phyloP scores from a whole-genome alignment of 2,797 vertebrate species.

The Cheirogaleus major region DNA sequence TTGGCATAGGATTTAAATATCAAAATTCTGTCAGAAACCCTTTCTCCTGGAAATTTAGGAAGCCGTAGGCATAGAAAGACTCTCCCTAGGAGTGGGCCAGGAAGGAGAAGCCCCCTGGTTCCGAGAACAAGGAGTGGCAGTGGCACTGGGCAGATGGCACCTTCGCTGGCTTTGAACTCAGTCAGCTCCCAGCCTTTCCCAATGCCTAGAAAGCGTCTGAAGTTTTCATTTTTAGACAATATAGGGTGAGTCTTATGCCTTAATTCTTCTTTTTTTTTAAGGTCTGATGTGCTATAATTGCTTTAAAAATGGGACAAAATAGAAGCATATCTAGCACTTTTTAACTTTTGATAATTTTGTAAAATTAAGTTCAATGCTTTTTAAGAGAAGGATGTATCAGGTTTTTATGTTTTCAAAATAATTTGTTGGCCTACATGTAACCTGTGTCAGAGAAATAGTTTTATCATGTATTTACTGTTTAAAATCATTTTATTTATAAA shows the following conservation, averaged over 20 bases:
- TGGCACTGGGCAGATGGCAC: rapidly evolving
- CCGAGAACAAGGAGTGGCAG: not conserved
- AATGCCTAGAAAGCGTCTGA: not conserved
- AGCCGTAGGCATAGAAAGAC: not conserved
- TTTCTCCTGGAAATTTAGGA: conserved; percentile 14
- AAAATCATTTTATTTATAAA: conserved; percentile 75
- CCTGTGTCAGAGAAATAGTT: conserved; percentile 4
- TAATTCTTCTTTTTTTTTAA: not conserved
- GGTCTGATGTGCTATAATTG: not conserved
- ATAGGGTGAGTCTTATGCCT: not conserved
- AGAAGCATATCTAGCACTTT: conserved; percentile 53
- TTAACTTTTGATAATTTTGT: conserved; percentile 75
- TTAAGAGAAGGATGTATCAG: conserved; percentile 33
- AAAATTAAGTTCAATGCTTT: conserved; percentile 66
- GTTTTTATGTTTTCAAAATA: conserved; percentile 64
- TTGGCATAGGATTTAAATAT: not conserved
- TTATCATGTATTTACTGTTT: conserved; percentile 56
- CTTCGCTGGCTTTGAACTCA: not conserved
- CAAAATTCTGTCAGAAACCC: not conserved
- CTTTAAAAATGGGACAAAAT: conserved; percentile 46
- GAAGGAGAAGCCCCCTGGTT: not conserved
- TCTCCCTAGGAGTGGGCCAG: not conserved
- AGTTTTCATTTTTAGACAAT: not conserved
- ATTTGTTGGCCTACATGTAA: conserved; percentile 6
- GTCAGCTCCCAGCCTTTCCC: not conserved